Percentiles rank a stretch among this genome's conserved stretches.
Evolutionary conservation across 2,888 invertebrate species (phyloP).

Genomic region (Orthosia gothica): DNA sequence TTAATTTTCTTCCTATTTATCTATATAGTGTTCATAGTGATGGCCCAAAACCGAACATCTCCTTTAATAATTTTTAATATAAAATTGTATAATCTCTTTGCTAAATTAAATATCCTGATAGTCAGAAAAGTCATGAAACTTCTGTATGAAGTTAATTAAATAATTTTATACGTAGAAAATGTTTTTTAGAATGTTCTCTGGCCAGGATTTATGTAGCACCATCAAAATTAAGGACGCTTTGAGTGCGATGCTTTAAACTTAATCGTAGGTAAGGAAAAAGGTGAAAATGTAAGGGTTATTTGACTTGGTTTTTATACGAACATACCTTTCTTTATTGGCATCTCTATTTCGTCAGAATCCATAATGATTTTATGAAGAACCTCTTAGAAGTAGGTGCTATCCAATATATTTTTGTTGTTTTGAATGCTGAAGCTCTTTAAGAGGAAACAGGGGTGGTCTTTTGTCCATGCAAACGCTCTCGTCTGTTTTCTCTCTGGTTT

Average conservation of each 20-base stretch:
- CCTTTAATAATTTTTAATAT: slow-evolving; percentile 48
- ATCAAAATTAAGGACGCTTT: slow-evolving; percentile 21
- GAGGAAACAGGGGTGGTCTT: too few species aligned
- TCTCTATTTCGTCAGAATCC: not conserved
- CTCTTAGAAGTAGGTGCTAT: too few species aligned
- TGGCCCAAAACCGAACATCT: too few species aligned
- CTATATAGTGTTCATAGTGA: too few species aligned
- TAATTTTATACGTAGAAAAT: slow-evolving; percentile 31
- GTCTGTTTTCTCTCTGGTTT: too few species aligned
- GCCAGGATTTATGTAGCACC: slow-evolving; percentile 5
- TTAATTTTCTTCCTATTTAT: too few species aligned
- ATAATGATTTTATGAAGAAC: not conserved
- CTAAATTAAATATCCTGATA: slow-evolving; percentile 48
- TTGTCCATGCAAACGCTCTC: too few species aligned
- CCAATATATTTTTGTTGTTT: not conserved
- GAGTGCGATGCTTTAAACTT: not conserved
- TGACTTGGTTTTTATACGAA: too few species aligned
- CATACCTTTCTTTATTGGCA: too few species aligned
- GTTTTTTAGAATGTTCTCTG: slow-evolving; percentile 38
- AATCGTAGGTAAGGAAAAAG: not conserved
- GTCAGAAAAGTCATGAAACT: too few species aligned
- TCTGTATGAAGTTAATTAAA: slow-evolving; percentile 38
- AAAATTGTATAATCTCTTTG: slow-evolving; percentile 56
- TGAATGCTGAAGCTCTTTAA: too few species aligned
- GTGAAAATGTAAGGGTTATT: not conserved